A percentile compares a stretch with the other conserved stretches of the same genome.
Conservation (phyloP, 2,797 vertebrate genomes). For the Scleropages formosus region DNA sequence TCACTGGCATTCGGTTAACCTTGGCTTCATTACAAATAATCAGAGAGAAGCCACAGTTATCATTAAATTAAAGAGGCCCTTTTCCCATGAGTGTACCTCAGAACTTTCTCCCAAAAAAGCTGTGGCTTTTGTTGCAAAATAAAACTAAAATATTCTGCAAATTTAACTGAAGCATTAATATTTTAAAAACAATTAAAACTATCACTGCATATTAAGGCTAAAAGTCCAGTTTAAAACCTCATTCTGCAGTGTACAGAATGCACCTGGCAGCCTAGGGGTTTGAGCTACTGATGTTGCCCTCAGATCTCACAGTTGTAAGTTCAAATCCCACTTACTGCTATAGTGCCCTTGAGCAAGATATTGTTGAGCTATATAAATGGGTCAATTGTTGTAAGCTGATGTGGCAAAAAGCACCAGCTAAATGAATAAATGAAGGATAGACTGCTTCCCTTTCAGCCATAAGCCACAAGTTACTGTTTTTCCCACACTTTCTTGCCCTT, state of each 20-base stretch:
- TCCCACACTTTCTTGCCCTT: not conserved
- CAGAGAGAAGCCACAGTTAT: slow-evolving; percentile 23
- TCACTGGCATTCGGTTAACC: slow-evolving; percentile 40
- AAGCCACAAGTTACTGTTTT: not conserved
- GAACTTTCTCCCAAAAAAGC: not conserved
- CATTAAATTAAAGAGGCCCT: slow-evolving; percentile 27
- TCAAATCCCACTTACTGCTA: no score
- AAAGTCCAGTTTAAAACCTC: slow-evolving; percentile 9
- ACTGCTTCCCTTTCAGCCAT: not conserved
- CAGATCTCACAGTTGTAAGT: no score
- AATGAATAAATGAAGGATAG: no score
- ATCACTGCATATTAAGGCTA: not conserved
- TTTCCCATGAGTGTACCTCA: not conserved
- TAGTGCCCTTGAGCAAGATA: no score
- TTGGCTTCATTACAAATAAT: slow-evolving; percentile 24
- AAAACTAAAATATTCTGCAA: slow-evolving; percentile 11
- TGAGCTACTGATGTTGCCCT: no score
- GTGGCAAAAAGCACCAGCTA: not conserved
- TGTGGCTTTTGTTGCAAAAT: not conserved
- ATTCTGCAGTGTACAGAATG: no score
- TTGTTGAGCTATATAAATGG: no score
- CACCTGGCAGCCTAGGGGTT: no score
- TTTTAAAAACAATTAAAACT: not conserved
- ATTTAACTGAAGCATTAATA: slow-evolving; percentile 23
- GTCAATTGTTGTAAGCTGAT: no score